Conservation (phyloP, 2,797 vertebrate species). For the Rhinogobio ventralis region DNA sequence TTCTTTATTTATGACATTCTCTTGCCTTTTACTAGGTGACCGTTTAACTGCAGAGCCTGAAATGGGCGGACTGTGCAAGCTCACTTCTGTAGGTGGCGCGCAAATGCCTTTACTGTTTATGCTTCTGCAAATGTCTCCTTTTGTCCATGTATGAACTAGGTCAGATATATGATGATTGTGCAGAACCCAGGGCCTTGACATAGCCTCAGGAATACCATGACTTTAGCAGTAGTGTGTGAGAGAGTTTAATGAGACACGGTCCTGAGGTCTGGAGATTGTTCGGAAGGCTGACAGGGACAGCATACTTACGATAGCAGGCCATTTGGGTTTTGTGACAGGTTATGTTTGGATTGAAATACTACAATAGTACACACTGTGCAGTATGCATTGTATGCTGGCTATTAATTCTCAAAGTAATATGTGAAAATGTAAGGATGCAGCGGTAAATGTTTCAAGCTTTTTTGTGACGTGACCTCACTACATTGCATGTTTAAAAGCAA, state of each 20-base stretch:
- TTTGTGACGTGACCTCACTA: neutral
- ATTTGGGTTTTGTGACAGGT: constrained; percentile 14
- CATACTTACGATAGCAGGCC: constrained; percentile 64
- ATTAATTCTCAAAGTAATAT: neutral
- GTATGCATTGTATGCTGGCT: neutral
- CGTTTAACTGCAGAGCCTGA: neutral
- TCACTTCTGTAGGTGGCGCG: neutral
- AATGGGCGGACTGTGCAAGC: neutral
- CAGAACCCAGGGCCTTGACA: constrained; percentile 1
- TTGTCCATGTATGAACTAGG: constrained; percentile 4
- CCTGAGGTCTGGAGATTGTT: constrained; percentile 67
- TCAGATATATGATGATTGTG: constrained; percentile 33
- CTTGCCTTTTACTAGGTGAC: constrained; percentile 44
- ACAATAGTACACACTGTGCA: neutral
- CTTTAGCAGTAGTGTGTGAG: constrained; percentile 5
- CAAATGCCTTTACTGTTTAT: neutral
- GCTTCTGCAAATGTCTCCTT: neutral
- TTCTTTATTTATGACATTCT: constrained; percentile 76
- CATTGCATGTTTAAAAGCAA: neutral
- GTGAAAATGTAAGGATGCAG: neutral
- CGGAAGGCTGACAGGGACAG: constrained; percentile 64
- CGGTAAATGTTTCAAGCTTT: neutral
- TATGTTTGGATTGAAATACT: neutral
- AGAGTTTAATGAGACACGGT: constrained; percentile 48
- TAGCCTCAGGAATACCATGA: constrained; percentile 10